phyloP scores from a whole-genome alignment of 2,797 vertebrate genomes.

The Spheniscus humboldti region DNA sequence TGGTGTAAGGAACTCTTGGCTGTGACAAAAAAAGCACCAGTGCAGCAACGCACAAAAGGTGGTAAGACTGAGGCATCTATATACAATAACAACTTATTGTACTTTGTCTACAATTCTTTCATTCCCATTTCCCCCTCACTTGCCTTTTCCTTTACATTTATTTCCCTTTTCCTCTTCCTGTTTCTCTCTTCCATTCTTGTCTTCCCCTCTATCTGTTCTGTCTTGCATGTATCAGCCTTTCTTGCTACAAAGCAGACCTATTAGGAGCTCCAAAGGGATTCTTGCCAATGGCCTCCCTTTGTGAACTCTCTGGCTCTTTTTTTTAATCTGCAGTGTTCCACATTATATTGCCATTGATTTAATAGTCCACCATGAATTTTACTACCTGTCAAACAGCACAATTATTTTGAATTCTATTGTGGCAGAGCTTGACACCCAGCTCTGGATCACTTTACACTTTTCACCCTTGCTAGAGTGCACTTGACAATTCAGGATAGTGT shows the following conservation, averaged over 20 bases:
- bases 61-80: neutral
- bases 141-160: neutral
- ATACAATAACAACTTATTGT: neutral
- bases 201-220: neutral
- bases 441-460: slow-evolving; percentile 46
- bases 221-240: neutral
- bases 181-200: neutral
- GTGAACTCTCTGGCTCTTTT: slow-evolving; percentile 12
- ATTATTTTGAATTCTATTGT: slow-evolving; percentile 63
- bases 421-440: slow-evolving; percentile 44
- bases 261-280: slow-evolving; percentile 47
- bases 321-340: slow-evolving; percentile 55
- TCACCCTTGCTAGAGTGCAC: slow-evolving; percentile 18
- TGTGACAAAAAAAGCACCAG: neutral
- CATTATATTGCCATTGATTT: slow-evolving; percentile 67
- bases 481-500: neutral
- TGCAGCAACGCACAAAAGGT: neutral
- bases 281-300: slow-evolving; percentile 22
- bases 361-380: slow-evolving; percentile 64
- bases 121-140: neutral
- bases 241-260: slow-evolving; percentile 37
- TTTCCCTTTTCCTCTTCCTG: neutral
- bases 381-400: slow-evolving; percentile 62
- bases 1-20: neutral
- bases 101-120: neutral